phyloP scores from a whole-genome alignment of 2,888 invertebrate species.

The Clitarchus hookeri region DNA sequence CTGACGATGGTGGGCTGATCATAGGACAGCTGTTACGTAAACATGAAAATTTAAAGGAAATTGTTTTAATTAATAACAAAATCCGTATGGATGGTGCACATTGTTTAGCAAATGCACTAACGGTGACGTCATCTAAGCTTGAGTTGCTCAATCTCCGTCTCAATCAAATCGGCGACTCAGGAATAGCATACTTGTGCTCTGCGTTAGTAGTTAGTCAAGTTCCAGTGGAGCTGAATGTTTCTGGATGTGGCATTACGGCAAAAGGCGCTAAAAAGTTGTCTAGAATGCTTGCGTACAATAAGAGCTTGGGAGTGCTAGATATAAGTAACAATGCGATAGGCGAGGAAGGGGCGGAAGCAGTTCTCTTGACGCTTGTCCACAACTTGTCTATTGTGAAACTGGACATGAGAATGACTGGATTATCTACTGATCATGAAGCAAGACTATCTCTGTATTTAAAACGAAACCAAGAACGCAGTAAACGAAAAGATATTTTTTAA shows the following conservation, averaged over 20 bases:
- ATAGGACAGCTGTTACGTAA: not conserved
- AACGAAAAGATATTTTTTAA: no score
- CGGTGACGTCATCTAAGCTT: not conserved
- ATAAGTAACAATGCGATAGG: not conserved
- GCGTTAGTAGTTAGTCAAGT: not conserved
- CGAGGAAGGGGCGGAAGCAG: not conserved
- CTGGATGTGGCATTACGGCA: constrained; percentile 1
- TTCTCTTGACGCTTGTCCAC: not conserved
- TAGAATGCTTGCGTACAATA: not conserved
- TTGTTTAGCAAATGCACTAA: not conserved
- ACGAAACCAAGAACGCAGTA: not conserved
- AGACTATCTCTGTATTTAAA: constrained; percentile 1
- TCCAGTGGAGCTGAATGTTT: not conserved
- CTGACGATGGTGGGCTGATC: not conserved
- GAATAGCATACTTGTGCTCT: constrained; percentile 10
- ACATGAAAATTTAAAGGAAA: not conserved
- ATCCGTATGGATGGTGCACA: not conserved
- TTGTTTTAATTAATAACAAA: constrained; percentile 18
- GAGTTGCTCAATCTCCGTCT: not conserved
- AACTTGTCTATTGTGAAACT: not conserved
- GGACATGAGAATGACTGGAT: constrained; percentile 18
- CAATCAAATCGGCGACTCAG: constrained; percentile 12
- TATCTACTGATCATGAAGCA: not conserved
- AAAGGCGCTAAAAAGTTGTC: constrained; percentile 1
- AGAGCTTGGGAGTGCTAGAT: not conserved